Percentiles rank a stretch among this genome's conserved stretches.
Conservation (phyloP, 2,113 vertebrate species). For the Ptyas mucosa region DNA sequence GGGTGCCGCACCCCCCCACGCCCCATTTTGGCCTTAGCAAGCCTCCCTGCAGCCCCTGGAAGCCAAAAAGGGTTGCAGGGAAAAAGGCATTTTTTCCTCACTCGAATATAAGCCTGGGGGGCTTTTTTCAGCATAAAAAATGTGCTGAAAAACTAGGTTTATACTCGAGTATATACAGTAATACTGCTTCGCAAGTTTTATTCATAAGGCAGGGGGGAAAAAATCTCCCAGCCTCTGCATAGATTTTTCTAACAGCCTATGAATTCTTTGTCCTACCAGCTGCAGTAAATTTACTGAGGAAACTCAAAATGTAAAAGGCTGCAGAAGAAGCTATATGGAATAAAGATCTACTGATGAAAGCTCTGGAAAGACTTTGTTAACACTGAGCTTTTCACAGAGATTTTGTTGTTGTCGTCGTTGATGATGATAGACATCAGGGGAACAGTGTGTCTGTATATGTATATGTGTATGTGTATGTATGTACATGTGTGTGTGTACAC, state of each 20-base stretch:
- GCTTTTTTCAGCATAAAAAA: too few relatives aligned
- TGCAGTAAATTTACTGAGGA: constrained; percentile 9
- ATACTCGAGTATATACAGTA: too few relatives aligned
- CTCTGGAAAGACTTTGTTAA: background rate
- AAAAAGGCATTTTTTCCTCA: too few relatives aligned
- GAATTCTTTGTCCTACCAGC: background rate
- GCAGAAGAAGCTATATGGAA: background rate
- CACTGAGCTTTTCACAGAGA: constrained; percentile 1
- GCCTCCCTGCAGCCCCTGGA: too few relatives aligned
- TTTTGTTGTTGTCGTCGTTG: background rate
- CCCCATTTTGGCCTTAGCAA: too few relatives aligned
- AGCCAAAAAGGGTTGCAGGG: too few relatives aligned
- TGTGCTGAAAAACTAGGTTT: too few relatives aligned
- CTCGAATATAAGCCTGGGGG: too few relatives aligned
- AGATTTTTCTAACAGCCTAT: background rate
- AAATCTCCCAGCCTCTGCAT: constrained; percentile 9
- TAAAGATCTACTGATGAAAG: constrained; percentile 11
- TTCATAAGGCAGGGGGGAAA: background rate
- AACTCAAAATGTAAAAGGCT: background rate
- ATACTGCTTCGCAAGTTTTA: background rate
- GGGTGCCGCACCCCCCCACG: too few relatives aligned
- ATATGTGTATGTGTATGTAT: background rate
- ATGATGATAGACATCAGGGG: background rate
- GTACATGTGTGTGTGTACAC: background rate
- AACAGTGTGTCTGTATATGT: background rate